Base-by-base conservation (phyloP, 1,140 invertebrate species). In the Dufourea novaeangliae region DNA sequence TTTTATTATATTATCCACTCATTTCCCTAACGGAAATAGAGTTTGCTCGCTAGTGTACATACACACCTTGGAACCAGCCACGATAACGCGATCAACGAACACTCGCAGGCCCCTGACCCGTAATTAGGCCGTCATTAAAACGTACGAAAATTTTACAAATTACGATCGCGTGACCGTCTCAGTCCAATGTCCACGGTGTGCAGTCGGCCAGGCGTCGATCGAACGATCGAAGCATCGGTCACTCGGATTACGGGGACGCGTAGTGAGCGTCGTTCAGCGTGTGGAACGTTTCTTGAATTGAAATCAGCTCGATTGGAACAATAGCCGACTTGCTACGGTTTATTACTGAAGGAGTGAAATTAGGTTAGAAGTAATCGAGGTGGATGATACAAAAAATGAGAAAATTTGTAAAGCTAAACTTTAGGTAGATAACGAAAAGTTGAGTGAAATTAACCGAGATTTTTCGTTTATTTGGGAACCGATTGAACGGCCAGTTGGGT, bases 31-130 rank as follows among this genome's bases (percentile, higher is more conserved):
- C n/a, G n/a, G n/a, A n/a, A n/a, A n/a, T n/a, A n/a, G n/a, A n/a
- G n/a, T n/a, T n/a, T n/a, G 8, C 6, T 5, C 25, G 12, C 14
- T 11, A 11, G 17, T 17, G 25, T 10, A 12, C 22, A 2, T 17
- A 8, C 17, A 17, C n/a, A 20, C 17, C 8, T 37, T 17, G 8
- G 34, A 7, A n/a, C n/a, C 29, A 12, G 14, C 32, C 37, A 44
- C 69, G 25, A 72, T 62, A 44, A 32, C 50, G 20, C 62, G 46
- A 74, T 32, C 17, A 56, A 73, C 61, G 37, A 74, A n/a, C 22
- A 41, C 56, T 27, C 10, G 20, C 27, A 8, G 20, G 14, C 27
- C n/a, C 17, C 27, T 14, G 20, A 0, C 41, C 1, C 17, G 32
- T 52, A 63, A 72, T 72, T 63, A 57, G n/a, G 8, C 11, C 8